These are phyloP conservation scores for Salvator merianae DNA, from an alignment of 2,113 vertebrate species.

Conservation along the genomic window DNA sequence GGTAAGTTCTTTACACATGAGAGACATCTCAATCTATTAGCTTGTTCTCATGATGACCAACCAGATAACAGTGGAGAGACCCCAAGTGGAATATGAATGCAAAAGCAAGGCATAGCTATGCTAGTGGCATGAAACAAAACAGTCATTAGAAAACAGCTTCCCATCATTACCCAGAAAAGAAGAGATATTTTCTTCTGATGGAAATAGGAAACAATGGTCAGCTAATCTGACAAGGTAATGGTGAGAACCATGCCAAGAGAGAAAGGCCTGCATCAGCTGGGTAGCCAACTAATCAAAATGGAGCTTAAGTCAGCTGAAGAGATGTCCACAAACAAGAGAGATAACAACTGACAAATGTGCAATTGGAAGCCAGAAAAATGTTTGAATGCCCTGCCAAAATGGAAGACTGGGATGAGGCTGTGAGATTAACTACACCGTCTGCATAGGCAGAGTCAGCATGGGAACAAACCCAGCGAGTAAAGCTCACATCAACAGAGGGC, in stretches of 20 bases:
- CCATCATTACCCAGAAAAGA: background rate
- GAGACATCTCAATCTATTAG: too few relatives aligned
- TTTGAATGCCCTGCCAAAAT: background rate
- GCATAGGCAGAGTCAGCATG: background rate
- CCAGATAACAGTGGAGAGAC: too few relatives aligned
- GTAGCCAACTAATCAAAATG: background rate
- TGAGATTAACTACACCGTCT: background rate
- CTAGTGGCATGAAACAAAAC: background rate
- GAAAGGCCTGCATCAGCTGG: background rate
- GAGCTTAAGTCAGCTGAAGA: background rate
- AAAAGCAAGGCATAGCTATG: background rate
- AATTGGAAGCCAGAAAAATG: background rate
- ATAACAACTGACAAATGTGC: background rate
- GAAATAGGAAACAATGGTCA: background rate
- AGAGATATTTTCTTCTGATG: background rate
- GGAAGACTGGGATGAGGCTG: background rate
- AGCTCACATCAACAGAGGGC: background rate
- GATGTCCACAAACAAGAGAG: background rate
- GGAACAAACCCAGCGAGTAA: background rate
- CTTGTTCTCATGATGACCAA: too few relatives aligned
- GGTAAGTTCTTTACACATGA: too few relatives aligned
- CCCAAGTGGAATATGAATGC: too few relatives aligned
- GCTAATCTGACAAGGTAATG: background rate
- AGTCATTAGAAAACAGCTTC: background rate
- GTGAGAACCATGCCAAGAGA: background rate